These are phyloP conservation scores for Drosophila tsacasi DNA, from an alignment of 1,140 invertebrate species.

Conservation along the genomic window DNA sequence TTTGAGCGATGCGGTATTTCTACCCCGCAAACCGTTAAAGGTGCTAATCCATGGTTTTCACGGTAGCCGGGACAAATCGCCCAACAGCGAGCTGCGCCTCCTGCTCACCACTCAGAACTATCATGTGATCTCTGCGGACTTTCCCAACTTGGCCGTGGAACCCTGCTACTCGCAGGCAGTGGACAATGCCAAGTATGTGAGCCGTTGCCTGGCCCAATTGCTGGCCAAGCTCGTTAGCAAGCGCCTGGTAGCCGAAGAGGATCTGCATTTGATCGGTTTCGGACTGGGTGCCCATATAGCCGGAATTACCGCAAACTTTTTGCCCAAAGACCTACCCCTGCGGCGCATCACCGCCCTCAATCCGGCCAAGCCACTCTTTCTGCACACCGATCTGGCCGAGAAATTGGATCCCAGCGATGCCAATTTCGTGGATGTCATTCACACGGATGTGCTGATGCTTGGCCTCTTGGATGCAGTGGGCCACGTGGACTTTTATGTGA, in stretches of 20 bases:
- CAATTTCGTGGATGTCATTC: conserved; percentile 48
- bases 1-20: neutral
- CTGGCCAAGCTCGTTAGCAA: neutral
- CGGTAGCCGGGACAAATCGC: neutral
- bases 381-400: neutral
- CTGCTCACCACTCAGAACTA: neutral
- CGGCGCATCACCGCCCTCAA: conserved; percentile 40
- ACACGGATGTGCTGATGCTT: conserved; percentile 43
- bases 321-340: neutral
- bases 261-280: conserved; percentile 44
- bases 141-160: neutral
- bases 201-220: conserved; percentile 22
- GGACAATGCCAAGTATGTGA: conserved; percentile 16
- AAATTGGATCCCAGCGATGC: conserved; percentile 48
- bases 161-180: conserved; percentile 45
- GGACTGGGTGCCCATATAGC: conserved; percentile 52
- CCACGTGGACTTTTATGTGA: conserved; percentile 49
- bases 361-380: conserved; percentile 39
- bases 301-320: neutral
- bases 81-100: conserved; percentile 20
- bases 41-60: conserved; percentile 44
- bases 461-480: conserved; percentile 39
- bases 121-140: conserved; percentile 34
- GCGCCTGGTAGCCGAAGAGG: neutral
- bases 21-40: conserved; percentile 7